These are phyloP conservation scores for Himalopsyche tibetana DNA, from an alignment of 2,888 invertebrate genomes.

Conservation along the genomic window DNA sequence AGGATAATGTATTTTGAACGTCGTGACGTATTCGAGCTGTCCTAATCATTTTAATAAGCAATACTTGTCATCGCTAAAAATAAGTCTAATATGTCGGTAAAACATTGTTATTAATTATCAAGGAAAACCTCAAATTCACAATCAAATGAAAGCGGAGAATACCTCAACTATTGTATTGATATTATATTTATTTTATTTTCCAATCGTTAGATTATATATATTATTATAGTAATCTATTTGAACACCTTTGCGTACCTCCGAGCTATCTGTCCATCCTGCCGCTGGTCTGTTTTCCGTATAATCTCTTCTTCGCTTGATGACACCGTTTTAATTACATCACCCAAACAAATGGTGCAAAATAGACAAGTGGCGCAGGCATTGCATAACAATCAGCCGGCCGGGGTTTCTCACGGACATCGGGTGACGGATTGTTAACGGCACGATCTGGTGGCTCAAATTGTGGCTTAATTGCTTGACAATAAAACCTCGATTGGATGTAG, in stretches of 20 bases:
- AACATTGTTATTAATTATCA: not conserved
- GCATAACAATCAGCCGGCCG: not conserved
- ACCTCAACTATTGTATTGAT: not conserved
- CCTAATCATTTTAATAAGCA: too few relatives aligned
- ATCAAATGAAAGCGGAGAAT: not conserved
- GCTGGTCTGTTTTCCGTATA: not conserved
- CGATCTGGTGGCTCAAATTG: constrained; percentile 18
- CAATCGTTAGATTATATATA: not conserved
- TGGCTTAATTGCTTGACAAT: constrained; percentile 23
- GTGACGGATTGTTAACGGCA: not conserved
- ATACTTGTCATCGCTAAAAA: too few relatives aligned
- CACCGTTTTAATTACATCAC: constrained; percentile 26
- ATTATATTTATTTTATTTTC: not conserved
- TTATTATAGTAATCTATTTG: not conserved
- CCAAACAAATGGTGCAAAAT: constrained; percentile 2
- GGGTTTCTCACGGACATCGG: constrained; percentile 16
- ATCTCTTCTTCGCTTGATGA: not conserved
- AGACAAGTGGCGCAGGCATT: not conserved
- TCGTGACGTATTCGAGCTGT: too few relatives aligned
- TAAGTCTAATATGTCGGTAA: too few relatives aligned
- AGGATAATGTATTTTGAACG: too few relatives aligned
- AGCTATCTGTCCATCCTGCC: not conserved
- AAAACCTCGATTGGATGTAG: constrained; percentile 6
- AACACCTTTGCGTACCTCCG: constrained; percentile 1
- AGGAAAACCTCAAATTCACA: constrained; percentile 2